phyloP scores from a whole-genome alignment of 1,140 invertebrate species.

The Pantala flavescens region DNA sequence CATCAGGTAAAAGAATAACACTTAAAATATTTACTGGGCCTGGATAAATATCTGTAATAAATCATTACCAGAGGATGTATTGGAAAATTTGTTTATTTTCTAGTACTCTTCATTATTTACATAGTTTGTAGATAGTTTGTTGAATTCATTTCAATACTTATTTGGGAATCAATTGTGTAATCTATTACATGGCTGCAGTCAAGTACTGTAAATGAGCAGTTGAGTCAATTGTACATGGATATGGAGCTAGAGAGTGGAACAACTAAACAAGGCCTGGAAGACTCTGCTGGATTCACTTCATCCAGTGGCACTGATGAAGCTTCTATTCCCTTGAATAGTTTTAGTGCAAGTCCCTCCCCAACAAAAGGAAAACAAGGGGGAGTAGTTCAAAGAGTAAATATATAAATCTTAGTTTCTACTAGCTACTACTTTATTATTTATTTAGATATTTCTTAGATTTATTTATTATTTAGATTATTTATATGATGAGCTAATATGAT shows the following conservation, averaged over 20 bases:
- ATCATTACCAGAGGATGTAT: not conserved
- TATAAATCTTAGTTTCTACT: no score
- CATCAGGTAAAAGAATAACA: constrained; percentile 38
- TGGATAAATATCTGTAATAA: not conserved
- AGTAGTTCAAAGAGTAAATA: no score
- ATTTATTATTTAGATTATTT: no score
- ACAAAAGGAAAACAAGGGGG: not conserved
- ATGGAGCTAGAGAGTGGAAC: constrained; percentile 51
- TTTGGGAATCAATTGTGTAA: no score
- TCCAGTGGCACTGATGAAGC: constrained; percentile 43
- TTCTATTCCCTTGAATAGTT: constrained; percentile 16
- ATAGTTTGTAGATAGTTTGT: no score
- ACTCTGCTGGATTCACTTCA: constrained; percentile 42
- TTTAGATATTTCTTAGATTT: no score
- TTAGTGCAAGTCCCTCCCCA: not conserved
- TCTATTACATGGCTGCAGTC: constrained; percentile 37
- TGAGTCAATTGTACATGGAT: constrained; percentile 58
- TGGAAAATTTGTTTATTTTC: not conserved
- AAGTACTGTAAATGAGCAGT: constrained; percentile 56
- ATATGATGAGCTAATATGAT: no score
- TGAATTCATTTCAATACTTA: no score
- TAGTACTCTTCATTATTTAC: no score
- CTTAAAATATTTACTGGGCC: constrained; percentile 8
- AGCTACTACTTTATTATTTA: no score
- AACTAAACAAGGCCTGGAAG: constrained; percentile 47